phyloP scores from a whole-genome alignment of 1,140 invertebrate species.

The Armadillidium nasatum region DNA sequence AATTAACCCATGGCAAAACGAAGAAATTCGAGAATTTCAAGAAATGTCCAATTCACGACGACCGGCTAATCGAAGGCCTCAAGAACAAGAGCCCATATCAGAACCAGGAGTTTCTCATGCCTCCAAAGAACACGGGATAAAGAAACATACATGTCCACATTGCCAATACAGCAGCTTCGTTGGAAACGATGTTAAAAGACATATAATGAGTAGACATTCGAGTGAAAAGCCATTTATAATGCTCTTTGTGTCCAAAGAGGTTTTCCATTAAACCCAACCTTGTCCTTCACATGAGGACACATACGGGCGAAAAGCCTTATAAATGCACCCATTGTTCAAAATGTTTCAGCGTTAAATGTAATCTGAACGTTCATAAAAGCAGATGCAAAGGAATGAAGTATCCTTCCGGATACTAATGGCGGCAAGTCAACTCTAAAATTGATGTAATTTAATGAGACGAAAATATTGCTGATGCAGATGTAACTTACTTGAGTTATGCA shows the following conservation, averaged over 20 bases:
- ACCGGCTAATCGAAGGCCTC: too few species aligned
- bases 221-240: neutral
- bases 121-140: too few species aligned
- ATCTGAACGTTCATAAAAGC: slow-evolving; percentile 79
- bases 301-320: neutral
- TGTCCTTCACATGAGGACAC: neutral
- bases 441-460: too few species aligned
- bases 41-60: too few species aligned
- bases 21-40: too few species aligned
- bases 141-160: neutral
- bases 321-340: slow-evolving; percentile 50
- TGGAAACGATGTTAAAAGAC: neutral
- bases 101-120: too few species aligned
- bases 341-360: slow-evolving; percentile 80
- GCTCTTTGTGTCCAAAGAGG: neutral
- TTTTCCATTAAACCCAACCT: neutral
- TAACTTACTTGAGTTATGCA: too few species aligned
- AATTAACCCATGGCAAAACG: too few species aligned
- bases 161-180: neutral
- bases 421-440: too few species aligned
- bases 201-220: neutral
- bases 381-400: slow-evolving; percentile 74
- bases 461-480: too few species aligned
- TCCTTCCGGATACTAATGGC: slow-evolving; percentile 46
- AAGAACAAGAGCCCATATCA: too few species aligned